Percentiles rank a stretch among this genome's conserved stretches.
These are phyloP conservation scores for Argopecten irradians DNA, from an alignment of 1,140 invertebrate genomes.

Conservation along the genomic window DNA sequence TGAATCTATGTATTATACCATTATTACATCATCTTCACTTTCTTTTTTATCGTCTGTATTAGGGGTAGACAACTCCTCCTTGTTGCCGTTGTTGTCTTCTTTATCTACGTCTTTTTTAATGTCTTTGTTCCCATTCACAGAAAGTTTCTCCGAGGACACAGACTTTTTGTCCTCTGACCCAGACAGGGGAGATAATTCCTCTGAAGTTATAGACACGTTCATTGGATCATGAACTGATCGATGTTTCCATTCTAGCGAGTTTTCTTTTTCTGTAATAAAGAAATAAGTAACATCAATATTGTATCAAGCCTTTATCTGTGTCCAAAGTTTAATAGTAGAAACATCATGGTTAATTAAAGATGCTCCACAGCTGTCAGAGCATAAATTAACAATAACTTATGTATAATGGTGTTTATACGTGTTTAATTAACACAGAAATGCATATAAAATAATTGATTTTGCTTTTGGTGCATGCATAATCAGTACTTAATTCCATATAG, in stretches of 20 bases:
- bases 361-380: too few species aligned
- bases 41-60: conserved; percentile 24
- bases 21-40: conserved; percentile 28
- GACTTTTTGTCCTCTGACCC: background rate
- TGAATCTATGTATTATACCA: background rate
- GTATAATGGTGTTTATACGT: too few species aligned
- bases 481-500: too few species aligned
- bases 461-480: too few species aligned
- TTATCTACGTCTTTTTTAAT: background rate
- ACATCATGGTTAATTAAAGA: too few species aligned
- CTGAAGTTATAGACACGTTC: background rate
- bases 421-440: too few species aligned
- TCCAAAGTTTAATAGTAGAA: too few species aligned
- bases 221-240: background rate
- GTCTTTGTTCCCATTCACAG: conserved; percentile 6
- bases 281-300: too few species aligned
- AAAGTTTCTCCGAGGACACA: background rate
- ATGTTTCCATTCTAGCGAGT: background rate
- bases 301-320: too few species aligned
- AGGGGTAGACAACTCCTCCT: background rate
- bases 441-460: too few species aligned
- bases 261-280: background rate
- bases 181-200: background rate
- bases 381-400: too few species aligned
- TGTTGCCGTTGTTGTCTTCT: conserved; percentile 15